Evolutionary conservation across 2,113 vertebrate genomes (phyloP), one percentile per base, ranked within the genome.

Genomic region (Turnix velox): DNA sequence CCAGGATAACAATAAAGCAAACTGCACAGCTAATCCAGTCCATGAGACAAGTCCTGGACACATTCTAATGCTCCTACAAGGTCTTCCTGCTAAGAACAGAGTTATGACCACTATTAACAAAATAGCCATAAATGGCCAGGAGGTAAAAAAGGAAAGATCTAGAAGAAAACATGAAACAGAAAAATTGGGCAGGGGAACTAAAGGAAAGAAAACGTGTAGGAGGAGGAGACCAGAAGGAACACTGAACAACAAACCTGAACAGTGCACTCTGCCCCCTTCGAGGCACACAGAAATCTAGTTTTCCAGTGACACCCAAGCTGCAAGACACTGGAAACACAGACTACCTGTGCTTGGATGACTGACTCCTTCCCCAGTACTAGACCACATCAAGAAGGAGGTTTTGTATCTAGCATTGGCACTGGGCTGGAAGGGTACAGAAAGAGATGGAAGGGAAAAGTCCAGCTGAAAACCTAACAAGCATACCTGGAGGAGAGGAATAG

Each of bases 21-120:
- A 65, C 37, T 72, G 73, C 46, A 69, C 20, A 79, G 69, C 33
- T 76, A 79, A 79, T 27, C n/a, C 45, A 90, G 68, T 52, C 62
- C 62, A 62, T 0, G 0, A 37, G 55, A n/a, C 27, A 12, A 0
- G 58, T 15, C 39, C 51, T 65, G 62, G 54, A 31, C 3, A 3
- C 17, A 25, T 18, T 27, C 17, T 57, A 28, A 28, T 18, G 28
- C 12, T 67, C 39, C 69, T 59, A 2, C 35, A 23, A n/a, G 18
- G 28, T 71, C 61, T 10, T n/a, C 8, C 58, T 61, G 45, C 39
- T 46, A 59, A 57, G 30, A 48, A 66, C 25, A 57, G 37, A 27
- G 12, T 88, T 40, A 59, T 3, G 15, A 61, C 14, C 69, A 13
- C 5, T 69, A 39, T 42, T 69, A 83, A 43, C 30, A 88, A 68